phyloP scores from a whole-genome alignment of 2,797 vertebrate genomes.

The Hemibagrus guttatus region DNA sequence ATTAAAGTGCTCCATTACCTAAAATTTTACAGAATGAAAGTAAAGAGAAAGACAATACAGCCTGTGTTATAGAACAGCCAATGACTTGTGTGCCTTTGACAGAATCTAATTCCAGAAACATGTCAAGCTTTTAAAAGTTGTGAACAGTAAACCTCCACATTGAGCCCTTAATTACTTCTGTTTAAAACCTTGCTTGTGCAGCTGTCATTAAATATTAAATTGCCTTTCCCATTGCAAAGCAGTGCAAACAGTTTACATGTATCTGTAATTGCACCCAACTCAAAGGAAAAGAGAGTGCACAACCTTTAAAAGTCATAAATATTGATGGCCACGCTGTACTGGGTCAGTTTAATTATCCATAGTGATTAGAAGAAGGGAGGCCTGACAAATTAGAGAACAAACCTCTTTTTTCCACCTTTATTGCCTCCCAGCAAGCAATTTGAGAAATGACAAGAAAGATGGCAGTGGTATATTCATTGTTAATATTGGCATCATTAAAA shows the following conservation, averaged over 20 bases:
- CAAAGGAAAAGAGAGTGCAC: constrained; percentile 44
- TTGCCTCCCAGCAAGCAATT: constrained; percentile 17
- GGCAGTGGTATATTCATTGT: constrained; percentile 15
- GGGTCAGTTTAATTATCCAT: constrained; percentile 51
- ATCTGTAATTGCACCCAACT: constrained; percentile 47
- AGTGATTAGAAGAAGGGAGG: constrained; percentile 36
- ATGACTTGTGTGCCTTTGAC: background rate
- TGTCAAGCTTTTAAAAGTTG: constrained; percentile 5
- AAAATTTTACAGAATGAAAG: background rate
- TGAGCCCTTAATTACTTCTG: constrained; percentile 41
- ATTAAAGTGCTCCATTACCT: background rate
- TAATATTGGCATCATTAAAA: constrained; percentile 48
- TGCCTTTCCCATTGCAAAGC: constrained; percentile 23
- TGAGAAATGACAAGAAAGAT: constrained; percentile 18
- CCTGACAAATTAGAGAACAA: constrained; percentile 7
- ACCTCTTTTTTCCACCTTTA: background rate
- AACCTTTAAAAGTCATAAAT: constrained; percentile 54
- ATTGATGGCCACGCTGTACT: constrained; percentile 45
- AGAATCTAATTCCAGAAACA: too few relatives aligned
- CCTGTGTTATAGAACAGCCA: background rate
- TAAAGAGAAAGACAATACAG: background rate
- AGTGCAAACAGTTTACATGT: constrained; percentile 45
- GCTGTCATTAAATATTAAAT: constrained; percentile 54
- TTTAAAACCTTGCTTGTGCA: constrained; percentile 42
- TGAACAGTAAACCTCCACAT: constrained; percentile 2